A percentile compares a stretch with the other conserved stretches of the same genome.
These are phyloP conservation scores for Aphodius sticticus DNA, from an alignment of 2,888 invertebrate species.

Conservation along the genomic window DNA sequence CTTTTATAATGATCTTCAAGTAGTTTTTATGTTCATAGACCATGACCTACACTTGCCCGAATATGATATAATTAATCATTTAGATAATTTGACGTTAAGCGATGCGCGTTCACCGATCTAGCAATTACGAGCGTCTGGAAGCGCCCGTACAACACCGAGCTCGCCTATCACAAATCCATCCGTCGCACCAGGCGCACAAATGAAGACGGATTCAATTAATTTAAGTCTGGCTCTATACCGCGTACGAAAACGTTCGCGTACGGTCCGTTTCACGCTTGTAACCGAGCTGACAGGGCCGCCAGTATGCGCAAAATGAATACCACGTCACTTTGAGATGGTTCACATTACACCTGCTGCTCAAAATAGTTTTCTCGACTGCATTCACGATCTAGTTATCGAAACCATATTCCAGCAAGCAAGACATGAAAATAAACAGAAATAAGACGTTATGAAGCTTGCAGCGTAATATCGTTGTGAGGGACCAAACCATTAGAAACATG, in stretches of 20 bases:
- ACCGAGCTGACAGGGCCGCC: constrained; percentile 10
- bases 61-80: constrained; percentile 15
- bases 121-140: constrained; percentile 18
- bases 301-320: constrained; percentile 11
- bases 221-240: constrained; percentile 7
- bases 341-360: background rate
- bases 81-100: constrained; percentile 21
- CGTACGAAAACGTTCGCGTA: constrained; percentile 4
- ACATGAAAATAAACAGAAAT: too few relatives aligned
- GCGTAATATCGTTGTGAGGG: too few relatives aligned
- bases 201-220: constrained; percentile 26
- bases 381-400: too few relatives aligned
- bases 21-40: too few relatives aligned
- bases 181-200: constrained; percentile 10
- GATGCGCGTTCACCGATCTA: background rate
- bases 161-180: constrained; percentile 16
- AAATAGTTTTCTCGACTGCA: too few relatives aligned
- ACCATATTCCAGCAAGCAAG: too few relatives aligned
- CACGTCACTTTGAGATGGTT: background rate
- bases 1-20: too few relatives aligned
- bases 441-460: too few relatives aligned
- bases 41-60: background rate
- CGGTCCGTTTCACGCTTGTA: constrained; percentile 11
- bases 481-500: too few relatives aligned
- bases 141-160: constrained; percentile 5